phyloP scores from a whole-genome alignment of 92 coral and sea anemone genomes.

The Porites rus region DNA sequence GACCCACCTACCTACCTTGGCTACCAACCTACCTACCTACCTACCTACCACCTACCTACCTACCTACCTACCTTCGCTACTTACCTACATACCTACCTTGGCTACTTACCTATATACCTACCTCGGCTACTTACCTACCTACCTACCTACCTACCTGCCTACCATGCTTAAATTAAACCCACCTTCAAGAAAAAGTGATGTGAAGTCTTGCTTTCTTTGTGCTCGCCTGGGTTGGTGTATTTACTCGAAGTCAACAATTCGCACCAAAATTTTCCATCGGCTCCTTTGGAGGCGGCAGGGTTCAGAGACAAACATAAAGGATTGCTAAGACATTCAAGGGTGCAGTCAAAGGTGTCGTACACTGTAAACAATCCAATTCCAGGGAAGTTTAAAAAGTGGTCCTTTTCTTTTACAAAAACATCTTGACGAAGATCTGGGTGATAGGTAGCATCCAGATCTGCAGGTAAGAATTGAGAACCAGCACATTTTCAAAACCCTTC shows the following conservation, averaged over 20 bases:
- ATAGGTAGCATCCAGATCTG: not conserved
- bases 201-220: not conserved
- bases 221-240: not conserved
- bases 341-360: conserved; percentile 1
- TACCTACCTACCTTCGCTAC: too few relatives aligned
- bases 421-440: not conserved
- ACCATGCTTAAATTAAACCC: not conserved
- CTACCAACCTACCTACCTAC: too few relatives aligned
- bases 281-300: not conserved
- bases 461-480: too few relatives aligned
- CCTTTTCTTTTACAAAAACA: not conserved
- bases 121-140: too few relatives aligned
- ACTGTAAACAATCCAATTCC: not conserved
- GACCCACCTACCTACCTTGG: too few relatives aligned
- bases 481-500: too few relatives aligned
- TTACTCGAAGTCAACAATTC: not conserved
- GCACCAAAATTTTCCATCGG: conserved; percentile 4
- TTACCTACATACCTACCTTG: too few relatives aligned
- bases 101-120: too few relatives aligned
- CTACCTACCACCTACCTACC: too few relatives aligned
- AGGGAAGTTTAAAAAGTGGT: not conserved
- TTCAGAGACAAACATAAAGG: not conserved
- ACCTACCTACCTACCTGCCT: too few relatives aligned
- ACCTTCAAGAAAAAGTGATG: not conserved
- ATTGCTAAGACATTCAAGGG: not conserved